These are phyloP conservation scores for Sitobion miscanthi DNA, from an alignment of 1,140 invertebrate genomes.

Conservation along the genomic window DNA sequence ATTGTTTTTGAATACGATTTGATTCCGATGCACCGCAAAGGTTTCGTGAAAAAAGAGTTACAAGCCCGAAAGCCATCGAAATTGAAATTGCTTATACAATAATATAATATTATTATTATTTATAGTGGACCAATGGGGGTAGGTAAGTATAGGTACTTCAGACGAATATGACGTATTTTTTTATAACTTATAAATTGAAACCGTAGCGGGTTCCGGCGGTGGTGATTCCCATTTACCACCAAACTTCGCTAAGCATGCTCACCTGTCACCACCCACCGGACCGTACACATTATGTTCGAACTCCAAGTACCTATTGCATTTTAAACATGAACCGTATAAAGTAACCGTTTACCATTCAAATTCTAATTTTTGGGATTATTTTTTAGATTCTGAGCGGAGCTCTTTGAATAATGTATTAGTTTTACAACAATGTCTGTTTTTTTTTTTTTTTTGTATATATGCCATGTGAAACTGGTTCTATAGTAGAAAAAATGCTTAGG, in stretches of 20 bases:
- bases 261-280: not conserved
- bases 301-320: not conserved
- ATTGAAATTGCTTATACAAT: not conserved
- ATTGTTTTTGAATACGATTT: not conserved
- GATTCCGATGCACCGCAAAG: not conserved
- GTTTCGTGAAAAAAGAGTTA: not conserved
- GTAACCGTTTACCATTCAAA: not conserved
- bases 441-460: not conserved
- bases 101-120: not conserved
- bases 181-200: not conserved
- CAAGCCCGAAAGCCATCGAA: not conserved
- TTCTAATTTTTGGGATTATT: not conserved
- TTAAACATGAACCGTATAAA: not conserved
- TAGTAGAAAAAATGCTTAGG: not conserved
- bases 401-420: not conserved
- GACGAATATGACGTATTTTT: not conserved
- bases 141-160: not conserved
- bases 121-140: no score
- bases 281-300: not conserved
- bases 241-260: not conserved
- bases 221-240: not conserved
- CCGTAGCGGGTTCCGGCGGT: not conserved
- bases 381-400: not conserved
- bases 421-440: not conserved
- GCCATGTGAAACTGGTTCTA: not conserved